A percentile compares a stretch with the other conserved stretches of the same genome.
Evolutionary conservation across 2,113 vertebrate genomes (phyloP).

Genomic region (Amblyornis subalaris): DNA sequence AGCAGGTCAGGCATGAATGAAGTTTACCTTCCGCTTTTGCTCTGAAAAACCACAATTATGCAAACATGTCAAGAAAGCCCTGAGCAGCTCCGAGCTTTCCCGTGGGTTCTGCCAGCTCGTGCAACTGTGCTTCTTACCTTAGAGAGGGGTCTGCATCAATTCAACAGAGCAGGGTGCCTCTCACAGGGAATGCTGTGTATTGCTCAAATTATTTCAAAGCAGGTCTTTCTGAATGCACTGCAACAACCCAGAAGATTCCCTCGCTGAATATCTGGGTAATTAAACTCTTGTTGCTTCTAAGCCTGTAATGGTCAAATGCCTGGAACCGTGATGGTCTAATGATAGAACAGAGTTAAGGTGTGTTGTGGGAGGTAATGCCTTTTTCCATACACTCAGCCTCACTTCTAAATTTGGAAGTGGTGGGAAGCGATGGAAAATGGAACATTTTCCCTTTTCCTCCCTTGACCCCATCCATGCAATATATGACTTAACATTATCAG

Average conservation of each 20-base stretch:
- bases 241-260: neutral
- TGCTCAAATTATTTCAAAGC: conserved; percentile 16
- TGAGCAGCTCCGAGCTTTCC: conserved; percentile 40
- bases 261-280: neutral
- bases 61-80: conserved; percentile 56
- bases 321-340: neutral
- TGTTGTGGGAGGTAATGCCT: neutral
- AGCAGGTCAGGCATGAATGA: conserved; percentile 70
- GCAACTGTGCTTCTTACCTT: neutral
- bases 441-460: conserved; percentile 19
- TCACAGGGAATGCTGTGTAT: neutral
- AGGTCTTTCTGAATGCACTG: neutral
- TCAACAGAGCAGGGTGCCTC: neutral
- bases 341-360: neutral
- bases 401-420: conserved; percentile 30
- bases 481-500: neutral
- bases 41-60: conserved; percentile 63
- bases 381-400: neutral
- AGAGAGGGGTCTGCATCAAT: neutral
- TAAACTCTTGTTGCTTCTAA: neutral
- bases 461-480: neutral
- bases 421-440: neutral
- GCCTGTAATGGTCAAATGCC: neutral
- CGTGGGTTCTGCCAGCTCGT: neutral
- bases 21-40: conserved; percentile 70